A percentile compares a stretch with the other conserved stretches of the same genome.
Evolutionary conservation across 2,888 invertebrate species (phyloP).

Genomic region (Crepidodera aurea): DNA sequence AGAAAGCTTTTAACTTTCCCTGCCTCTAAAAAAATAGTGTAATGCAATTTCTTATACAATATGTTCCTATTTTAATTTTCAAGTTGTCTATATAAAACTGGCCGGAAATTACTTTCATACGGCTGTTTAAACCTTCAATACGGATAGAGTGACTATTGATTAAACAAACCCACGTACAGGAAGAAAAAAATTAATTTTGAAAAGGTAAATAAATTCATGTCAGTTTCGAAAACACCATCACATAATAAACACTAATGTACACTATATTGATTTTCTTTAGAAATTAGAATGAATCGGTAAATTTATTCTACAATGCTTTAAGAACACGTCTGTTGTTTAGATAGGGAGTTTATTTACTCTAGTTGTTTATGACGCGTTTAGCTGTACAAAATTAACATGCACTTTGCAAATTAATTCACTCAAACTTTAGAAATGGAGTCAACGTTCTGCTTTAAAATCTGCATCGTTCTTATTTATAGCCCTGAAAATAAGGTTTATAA

Average conservation of each 20-base stretch:
- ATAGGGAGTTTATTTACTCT: background rate
- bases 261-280: background rate
- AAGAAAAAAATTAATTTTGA: background rate
- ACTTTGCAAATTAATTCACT: background rate
- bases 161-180: background rate
- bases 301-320: background rate
- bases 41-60: too few species aligned
- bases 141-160: background rate
- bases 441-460: too few species aligned
- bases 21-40: too few species aligned
- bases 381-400: background rate
- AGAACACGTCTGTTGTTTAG: background rate
- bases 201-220: background rate
- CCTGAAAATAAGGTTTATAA: too few species aligned
- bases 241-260: background rate
- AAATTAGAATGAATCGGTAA: constrained; percentile 14
- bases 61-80: too few species aligned
- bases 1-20: too few species aligned
- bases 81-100: too few species aligned
- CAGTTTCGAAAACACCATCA: background rate
- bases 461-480: too few species aligned
- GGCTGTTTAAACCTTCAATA: background rate
- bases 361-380: background rate
- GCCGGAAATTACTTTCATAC: background rate
- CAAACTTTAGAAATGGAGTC: background rate